A percentile compares a stretch with the other conserved stretches of the same genome.
Evolutionary conservation across 2,797 vertebrate genomes (phyloP).

Genomic region (Anisognathus igniventris): DNA sequence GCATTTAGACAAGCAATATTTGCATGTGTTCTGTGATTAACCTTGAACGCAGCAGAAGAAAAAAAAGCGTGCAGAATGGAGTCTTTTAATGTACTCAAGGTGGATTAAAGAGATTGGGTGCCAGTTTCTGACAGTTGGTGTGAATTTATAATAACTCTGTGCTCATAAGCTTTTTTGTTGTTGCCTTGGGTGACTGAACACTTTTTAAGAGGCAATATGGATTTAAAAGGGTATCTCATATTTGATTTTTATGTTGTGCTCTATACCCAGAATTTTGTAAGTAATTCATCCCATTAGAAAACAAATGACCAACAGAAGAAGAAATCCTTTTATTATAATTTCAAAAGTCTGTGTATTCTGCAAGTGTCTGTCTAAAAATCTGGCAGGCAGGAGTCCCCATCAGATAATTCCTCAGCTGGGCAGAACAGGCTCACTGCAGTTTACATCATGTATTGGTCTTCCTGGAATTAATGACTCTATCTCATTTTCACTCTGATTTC

Average conservation of each 20-base stretch:
- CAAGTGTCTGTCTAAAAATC: background rate
- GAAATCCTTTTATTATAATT: background rate
- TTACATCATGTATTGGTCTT: background rate
- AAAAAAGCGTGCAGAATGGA: background rate
- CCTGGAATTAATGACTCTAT: slow-evolving; percentile 50
- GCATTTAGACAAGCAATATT: background rate
- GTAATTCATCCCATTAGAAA: background rate
- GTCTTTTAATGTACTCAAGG: background rate
- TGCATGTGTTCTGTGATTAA: background rate
- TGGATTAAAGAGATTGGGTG: background rate
- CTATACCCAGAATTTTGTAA: background rate
- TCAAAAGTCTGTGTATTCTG: background rate
- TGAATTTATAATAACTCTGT: background rate
- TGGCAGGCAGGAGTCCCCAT: background rate
- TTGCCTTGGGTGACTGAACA: background rate
- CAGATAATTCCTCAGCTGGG: background rate
- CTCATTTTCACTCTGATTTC: slow-evolving; percentile 56
- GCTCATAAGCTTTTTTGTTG: background rate
- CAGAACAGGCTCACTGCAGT: background rate
- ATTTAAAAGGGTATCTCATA: background rate
- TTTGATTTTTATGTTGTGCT: background rate
- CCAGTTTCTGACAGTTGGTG: background rate
- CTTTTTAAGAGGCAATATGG: background rate
- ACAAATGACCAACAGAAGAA: background rate
- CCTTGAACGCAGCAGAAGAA: background rate